Conservation (phyloP, 2,797 vertebrate species). For the Gadopsis marmoratus region DNA sequence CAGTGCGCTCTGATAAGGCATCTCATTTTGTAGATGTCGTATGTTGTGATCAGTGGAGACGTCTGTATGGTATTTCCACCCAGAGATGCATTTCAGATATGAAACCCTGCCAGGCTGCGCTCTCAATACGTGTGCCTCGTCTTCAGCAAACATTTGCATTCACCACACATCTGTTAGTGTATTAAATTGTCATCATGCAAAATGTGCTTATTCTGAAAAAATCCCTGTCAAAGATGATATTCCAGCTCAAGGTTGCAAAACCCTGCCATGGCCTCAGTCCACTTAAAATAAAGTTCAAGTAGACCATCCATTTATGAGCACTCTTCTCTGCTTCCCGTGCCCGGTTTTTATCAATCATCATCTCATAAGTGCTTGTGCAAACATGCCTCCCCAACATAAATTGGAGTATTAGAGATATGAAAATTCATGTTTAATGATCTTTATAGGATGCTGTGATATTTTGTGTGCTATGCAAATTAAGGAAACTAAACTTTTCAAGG, state of each 20-base stretch:
- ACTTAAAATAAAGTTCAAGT: slow-evolving; percentile 61
- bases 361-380: slow-evolving; percentile 55
- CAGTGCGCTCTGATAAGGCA: slow-evolving; percentile 52
- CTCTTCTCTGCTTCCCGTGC: slow-evolving; percentile 23
- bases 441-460: slow-evolving; percentile 23
- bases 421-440: slow-evolving; percentile 55
- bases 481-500: slow-evolving; percentile 38
- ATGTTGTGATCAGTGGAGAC: slow-evolving; percentile 62
- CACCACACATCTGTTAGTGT: slow-evolving; percentile 50
- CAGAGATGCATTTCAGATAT: slow-evolving; percentile 71
- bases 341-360: slow-evolving; percentile 50
- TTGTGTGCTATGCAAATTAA: slow-evolving; percentile 31
- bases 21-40: slow-evolving; percentile 70
- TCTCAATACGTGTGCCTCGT: slow-evolving; percentile 46
- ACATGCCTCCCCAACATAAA: slow-evolving; percentile 29
- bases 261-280: slow-evolving; percentile 59
- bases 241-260: slow-evolving; percentile 63
- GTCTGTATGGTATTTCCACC: slow-evolving; percentile 43
- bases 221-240: slow-evolving; percentile 66
- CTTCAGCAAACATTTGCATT: slow-evolving; percentile 72
- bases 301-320: slow-evolving; percentile 51
- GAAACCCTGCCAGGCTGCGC: slow-evolving; percentile 36
- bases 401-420: slow-evolving; percentile 43
- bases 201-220: slow-evolving; percentile 55
- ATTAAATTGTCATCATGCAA: slow-evolving; percentile 59